Evolutionary conservation across 1,140 invertebrate species (phyloP).

Genomic region (Bilobella aurantiaca): DNA sequence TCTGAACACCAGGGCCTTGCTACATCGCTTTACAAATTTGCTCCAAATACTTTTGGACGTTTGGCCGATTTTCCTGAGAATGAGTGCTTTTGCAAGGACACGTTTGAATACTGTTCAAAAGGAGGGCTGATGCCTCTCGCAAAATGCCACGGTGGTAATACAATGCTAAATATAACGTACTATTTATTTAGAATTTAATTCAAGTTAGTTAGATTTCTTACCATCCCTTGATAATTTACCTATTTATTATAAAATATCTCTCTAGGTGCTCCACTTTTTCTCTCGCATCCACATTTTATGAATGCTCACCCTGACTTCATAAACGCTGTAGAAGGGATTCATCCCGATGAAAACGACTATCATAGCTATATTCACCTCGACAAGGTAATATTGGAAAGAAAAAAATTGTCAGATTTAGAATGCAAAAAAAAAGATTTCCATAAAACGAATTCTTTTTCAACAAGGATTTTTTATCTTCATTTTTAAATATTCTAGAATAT

Average conservation of each 20-base stretch:
- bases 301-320: slow-evolving; percentile 53
- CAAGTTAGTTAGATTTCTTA: no score
- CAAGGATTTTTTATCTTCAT: not conserved
- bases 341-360: slow-evolving; percentile 55
- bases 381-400: no score
- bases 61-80: slow-evolving; percentile 52
- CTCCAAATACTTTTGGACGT: slow-evolving; percentile 50
- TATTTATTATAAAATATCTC: slow-evolving; percentile 5
- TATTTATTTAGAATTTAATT: no score
- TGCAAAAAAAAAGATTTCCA: no score
- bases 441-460: slow-evolving; percentile 20
- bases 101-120: slow-evolving; percentile 53
- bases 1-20: slow-evolving; percentile 55
- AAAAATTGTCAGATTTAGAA: no score
- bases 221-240: not conserved
- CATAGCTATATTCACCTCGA: slow-evolving; percentile 64
- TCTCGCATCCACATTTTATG: slow-evolving; percentile 71
- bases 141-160: slow-evolving; percentile 45
- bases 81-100: slow-evolving; percentile 58
- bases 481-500: slow-evolving; percentile 39
- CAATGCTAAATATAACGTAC: not conserved
- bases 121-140: slow-evolving; percentile 59
- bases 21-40: slow-evolving; percentile 54
- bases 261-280: slow-evolving; percentile 53
- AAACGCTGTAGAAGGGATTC: slow-evolving; percentile 55